Percentiles rank a stretch among this genome's conserved stretches.
Evolutionary conservation across 2,888 invertebrate genomes (phyloP).

Genomic region (Eupeodes luniger): DNA sequence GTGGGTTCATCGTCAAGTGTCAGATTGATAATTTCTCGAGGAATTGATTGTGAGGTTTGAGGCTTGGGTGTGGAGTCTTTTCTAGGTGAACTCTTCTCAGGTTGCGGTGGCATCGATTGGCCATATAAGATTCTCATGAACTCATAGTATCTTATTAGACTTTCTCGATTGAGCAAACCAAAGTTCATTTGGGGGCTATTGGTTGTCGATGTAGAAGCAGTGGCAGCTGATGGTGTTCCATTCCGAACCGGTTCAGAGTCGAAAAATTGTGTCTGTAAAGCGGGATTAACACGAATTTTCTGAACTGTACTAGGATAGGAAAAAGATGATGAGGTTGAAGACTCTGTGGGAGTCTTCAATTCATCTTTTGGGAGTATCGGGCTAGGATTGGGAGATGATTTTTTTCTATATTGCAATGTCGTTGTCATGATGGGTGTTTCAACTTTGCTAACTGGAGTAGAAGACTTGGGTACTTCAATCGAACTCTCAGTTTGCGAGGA

Average conservation of each 20-base stretch:
- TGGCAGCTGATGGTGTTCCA: slow-evolving; percentile 16
- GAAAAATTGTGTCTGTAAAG: slow-evolving; percentile 79
- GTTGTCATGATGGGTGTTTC: slow-evolving; percentile 7
- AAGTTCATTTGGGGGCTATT: slow-evolving; percentile 77
- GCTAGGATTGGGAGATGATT: slow-evolving; percentile 31
- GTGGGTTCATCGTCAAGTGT: slow-evolving; percentile 44
- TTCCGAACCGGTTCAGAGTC: slow-evolving; percentile 77
- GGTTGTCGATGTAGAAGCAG: slow-evolving; percentile 32
- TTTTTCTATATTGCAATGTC: slow-evolving; percentile 13
- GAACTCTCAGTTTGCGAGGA: slow-evolving; percentile 83
- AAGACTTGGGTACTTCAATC: slow-evolving; percentile 78
- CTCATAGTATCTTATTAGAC: slow-evolving; percentile 82
- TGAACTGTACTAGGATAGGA: slow-evolving; percentile 60
- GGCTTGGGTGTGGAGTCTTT: slow-evolving; percentile 12
- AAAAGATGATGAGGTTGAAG: slow-evolving; percentile 16
- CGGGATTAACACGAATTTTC: slow-evolving; percentile 80
- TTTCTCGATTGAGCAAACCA: slow-evolving; percentile 79
- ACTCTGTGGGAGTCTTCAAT: slow-evolving; percentile 17
- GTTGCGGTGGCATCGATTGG: slow-evolving; percentile 37
- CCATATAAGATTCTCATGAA: slow-evolving; percentile 82
- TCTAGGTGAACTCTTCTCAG: neutral
- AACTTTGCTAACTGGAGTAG: slow-evolving; percentile 31
- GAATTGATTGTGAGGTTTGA: neutral
- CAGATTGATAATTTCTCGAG: slow-evolving; percentile 36
- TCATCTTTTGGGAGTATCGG: slow-evolving; percentile 30